Percentiles rank a stretch among this genome's conserved stretches.
phyloP scores from a whole-genome alignment of 2,888 invertebrate species.

The Drosophila peninsularis region DNA sequence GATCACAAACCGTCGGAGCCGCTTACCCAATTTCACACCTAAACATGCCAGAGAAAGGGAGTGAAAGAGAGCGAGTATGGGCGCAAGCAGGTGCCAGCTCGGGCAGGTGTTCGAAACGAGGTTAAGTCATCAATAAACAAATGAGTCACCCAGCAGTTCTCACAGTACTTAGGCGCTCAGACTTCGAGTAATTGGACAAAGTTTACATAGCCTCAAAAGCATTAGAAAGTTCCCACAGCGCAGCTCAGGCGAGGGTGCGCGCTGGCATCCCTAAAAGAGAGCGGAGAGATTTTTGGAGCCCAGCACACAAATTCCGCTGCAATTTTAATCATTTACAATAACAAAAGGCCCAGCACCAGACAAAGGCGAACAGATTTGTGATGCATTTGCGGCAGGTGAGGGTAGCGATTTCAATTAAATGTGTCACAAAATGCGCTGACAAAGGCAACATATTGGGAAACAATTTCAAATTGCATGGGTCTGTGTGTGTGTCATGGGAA shows the following conservation, averaged over 20 bases:
- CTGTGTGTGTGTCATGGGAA: slow-evolving; percentile 64
- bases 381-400: slow-evolving; percentile 75
- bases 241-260: slow-evolving; percentile 17
- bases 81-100: slow-evolving; percentile 46
- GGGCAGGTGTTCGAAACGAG: slow-evolving; percentile 60
- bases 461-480: slow-evolving; percentile 70
- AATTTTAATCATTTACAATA: slow-evolving; percentile 75
- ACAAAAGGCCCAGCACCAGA: slow-evolving; percentile 52
- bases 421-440: slow-evolving; percentile 72
- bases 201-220: slow-evolving; percentile 74
- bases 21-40: slow-evolving; percentile 69
- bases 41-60: background rate
- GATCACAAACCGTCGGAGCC: slow-evolving; percentile 50
- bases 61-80: slow-evolving; percentile 1
- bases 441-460: slow-evolving; percentile 67
- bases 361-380: slow-evolving; percentile 51
- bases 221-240: slow-evolving; percentile 73
- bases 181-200: slow-evolving; percentile 54
- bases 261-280: slow-evolving; percentile 12
- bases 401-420: slow-evolving; percentile 74
- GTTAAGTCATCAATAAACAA: slow-evolving; percentile 77
- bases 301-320: slow-evolving; percentile 46
- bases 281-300: slow-evolving; percentile 15
- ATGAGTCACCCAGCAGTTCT: slow-evolving; percentile 73
- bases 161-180: slow-evolving; percentile 68